Percentiles rank a stretch among this genome's conserved stretches.
Conservation (phyloP, 2,113 vertebrate genomes). For the Microcebus griseorufus region DNA sequence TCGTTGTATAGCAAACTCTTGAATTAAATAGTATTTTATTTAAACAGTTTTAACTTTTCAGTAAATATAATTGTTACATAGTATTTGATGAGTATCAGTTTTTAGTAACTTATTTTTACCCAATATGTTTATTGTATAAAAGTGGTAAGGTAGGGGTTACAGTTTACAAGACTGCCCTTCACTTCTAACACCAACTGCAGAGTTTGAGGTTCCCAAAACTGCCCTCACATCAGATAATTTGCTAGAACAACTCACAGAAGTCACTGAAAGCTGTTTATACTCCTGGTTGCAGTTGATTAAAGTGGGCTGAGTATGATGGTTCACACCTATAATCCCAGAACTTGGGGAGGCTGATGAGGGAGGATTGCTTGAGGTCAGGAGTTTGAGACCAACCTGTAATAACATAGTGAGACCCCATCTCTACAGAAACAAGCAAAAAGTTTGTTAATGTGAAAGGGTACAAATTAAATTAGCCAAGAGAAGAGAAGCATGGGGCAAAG, state of each 20-base stretch:
- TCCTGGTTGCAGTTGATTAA: not conserved
- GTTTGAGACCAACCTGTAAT: too few relatives aligned
- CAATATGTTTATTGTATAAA: not conserved
- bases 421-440: too few relatives aligned
- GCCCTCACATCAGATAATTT: not conserved
- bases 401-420: too few relatives aligned
- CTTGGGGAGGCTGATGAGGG: too few relatives aligned
- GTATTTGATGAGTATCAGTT: not conserved
- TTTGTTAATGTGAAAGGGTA: not conserved
- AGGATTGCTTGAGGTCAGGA: too few relatives aligned
- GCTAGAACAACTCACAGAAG: not conserved
- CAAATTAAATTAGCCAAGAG: not conserved
- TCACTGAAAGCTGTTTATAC: not conserved
- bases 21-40: not conserved
- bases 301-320: not conserved
- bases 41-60: not conserved
- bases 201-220: not conserved
- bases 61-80: not conserved
- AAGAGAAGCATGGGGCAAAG: not conserved
- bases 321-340: too few relatives aligned
- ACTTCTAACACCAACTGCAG: not conserved
- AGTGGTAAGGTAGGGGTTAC: not conserved
- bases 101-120: conserved; percentile 2
- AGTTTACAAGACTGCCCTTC: not conserved
- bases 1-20: not conserved